A percentile compares a stretch with the other conserved stretches of the same genome.
Conservation (phyloP, 35 echinoderm and acorn worm species). For the Ptychodera flava region DNA sequence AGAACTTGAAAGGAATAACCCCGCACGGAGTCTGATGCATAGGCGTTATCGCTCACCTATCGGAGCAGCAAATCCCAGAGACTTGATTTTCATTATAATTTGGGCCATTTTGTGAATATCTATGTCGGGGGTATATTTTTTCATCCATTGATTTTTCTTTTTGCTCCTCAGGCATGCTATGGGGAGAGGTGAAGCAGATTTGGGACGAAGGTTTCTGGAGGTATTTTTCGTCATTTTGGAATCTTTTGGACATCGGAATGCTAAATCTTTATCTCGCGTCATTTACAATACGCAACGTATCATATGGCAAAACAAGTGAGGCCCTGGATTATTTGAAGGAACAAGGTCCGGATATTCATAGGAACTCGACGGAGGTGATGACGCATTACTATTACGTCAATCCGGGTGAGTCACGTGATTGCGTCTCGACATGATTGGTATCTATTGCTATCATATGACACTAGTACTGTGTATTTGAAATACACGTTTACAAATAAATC, state of each 20-base stretch:
- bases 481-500: no score
- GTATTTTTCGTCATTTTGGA: constrained; percentile 85
- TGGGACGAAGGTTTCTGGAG: constrained; percentile 65
- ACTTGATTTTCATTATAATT: no score
- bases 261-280: constrained; percentile 74
- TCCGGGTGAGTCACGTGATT: constrained; percentile 41
- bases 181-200: constrained; percentile 90
- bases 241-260: constrained; percentile 95
- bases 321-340: constrained; percentile 51
- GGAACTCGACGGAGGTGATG: background rate
- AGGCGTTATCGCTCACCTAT: no score
- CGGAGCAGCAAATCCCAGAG: no score
- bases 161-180: constrained; percentile 91
- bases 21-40: no score
- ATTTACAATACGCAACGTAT: constrained; percentile 42
- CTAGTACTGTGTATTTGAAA: no score
- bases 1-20: no score
- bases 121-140: no score
- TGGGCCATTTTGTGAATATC: no score
- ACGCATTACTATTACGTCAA: constrained; percentile 44
- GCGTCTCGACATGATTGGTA: no score
- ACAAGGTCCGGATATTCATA: background rate
- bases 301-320: background rate
- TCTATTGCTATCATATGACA: no score
- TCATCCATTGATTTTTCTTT: no score